Evolutionary conservation across 2,888 invertebrate species (phyloP).

Genomic region (Drosophila vallismaia): DNA sequence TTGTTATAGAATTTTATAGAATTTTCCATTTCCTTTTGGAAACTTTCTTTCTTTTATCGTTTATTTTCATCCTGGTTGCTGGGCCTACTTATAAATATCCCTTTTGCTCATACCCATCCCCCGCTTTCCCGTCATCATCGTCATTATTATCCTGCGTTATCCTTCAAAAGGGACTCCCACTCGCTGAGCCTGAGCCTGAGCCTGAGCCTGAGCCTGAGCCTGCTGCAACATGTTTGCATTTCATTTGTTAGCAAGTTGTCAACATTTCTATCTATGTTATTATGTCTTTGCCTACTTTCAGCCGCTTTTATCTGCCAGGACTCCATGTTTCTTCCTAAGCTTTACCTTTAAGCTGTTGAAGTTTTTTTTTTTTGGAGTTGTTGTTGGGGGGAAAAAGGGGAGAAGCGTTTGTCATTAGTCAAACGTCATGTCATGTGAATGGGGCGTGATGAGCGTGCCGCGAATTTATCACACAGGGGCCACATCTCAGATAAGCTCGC

Average conservation of each 20-base stretch:
- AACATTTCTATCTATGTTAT: constrained; percentile 53
- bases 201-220: background rate
- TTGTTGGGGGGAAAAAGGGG: no score
- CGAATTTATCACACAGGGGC: constrained; percentile 49
- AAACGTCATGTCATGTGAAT: constrained; percentile 39
- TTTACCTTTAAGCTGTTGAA: constrained; percentile 36
- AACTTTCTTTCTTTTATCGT: no score
- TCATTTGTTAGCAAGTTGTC: constrained; percentile 60
- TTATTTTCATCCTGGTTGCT: background rate
- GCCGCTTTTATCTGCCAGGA: constrained; percentile 11
- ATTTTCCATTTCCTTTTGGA: no score
- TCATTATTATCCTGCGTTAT: constrained; percentile 1
- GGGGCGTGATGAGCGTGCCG: constrained; percentile 45
- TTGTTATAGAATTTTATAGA: no score
- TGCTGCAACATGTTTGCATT: constrained; percentile 58
- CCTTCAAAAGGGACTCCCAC: constrained; percentile 11
- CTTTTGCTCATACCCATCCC: constrained; percentile 3
- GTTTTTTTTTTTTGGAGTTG: constrained; percentile 7
- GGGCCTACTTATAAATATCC: constrained; percentile 27
- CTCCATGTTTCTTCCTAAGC: constrained; percentile 17
- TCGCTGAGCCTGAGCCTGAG: background rate
- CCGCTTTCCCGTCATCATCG: background rate
- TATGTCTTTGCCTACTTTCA: constrained; percentile 35
- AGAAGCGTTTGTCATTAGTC: constrained; percentile 48
- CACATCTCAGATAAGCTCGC: constrained; percentile 25